These are phyloP conservation scores for Eidolon helvum DNA, from an alignment of 2,113 vertebrate species.

Conservation along the genomic window DNA sequence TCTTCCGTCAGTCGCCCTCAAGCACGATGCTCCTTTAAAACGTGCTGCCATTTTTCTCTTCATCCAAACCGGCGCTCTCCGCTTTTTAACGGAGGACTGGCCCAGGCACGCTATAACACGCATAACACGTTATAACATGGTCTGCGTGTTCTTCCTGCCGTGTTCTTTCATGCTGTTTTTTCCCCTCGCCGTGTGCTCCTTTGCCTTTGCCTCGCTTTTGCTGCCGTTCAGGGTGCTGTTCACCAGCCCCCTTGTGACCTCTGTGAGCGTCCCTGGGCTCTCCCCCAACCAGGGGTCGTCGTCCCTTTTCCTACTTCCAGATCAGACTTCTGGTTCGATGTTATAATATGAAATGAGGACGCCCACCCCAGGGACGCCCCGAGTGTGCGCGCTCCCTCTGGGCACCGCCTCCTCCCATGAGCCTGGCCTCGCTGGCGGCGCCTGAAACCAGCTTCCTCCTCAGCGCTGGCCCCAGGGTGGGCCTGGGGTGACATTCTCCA, in stretches of 20 bases:
- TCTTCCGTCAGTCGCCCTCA: too few species aligned
- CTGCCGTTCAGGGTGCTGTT: accelerated
- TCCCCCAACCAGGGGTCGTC: not conserved
- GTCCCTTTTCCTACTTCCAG: not conserved
- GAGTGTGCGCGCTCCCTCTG: accelerated
- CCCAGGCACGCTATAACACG: too few species aligned
- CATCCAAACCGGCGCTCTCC: accelerated
- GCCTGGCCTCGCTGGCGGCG: accelerated
- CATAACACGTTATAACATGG: accelerated
- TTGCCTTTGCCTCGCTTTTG: not conserved
- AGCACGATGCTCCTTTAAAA: not conserved
- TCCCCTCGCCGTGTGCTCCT: accelerated
- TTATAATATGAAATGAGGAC: accelerated
- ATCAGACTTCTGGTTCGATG: not conserved
- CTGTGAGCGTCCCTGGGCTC: not conserved
- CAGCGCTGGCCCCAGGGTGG: accelerated
- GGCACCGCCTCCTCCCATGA: accelerated
- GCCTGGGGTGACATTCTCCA: accelerated
- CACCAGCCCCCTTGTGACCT: accelerated
- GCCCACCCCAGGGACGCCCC: accelerated
- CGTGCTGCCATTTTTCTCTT: accelerated
- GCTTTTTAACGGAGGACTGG: accelerated
- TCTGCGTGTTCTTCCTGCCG: accelerated
- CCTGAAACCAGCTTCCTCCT: accelerated
- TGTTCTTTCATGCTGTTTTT: accelerated